phyloP scores from a whole-genome alignment of 2,888 invertebrate species.

The Phyllotreta cruciferae region DNA sequence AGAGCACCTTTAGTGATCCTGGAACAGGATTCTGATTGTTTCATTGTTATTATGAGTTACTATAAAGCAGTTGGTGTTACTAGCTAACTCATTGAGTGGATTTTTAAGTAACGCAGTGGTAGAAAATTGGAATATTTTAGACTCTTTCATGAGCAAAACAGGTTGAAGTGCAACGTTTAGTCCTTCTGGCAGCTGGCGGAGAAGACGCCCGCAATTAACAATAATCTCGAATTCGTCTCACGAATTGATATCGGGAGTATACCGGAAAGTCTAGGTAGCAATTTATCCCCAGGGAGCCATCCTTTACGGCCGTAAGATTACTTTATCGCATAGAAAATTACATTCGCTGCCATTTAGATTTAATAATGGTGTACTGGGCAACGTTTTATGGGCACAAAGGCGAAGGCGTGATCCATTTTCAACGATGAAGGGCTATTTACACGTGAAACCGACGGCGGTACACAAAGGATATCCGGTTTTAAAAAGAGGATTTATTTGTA shows the following conservation, averaged over 20 bases:
- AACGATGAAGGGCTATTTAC: conserved; percentile 15
- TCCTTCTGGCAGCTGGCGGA: conserved; percentile 71
- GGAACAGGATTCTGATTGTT: no score
- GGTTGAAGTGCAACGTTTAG: conserved; percentile 90
- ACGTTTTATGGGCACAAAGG: conserved; percentile 19
- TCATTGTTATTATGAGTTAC: no score
- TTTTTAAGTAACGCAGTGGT: background rate
- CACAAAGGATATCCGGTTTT: conserved; percentile 18
- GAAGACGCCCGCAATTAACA: conserved; percentile 7
- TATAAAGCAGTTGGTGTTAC: background rate
- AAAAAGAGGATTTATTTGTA: background rate
- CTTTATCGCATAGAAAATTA: conserved; percentile 36
- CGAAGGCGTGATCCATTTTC: conserved; percentile 30
- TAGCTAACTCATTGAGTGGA: background rate
- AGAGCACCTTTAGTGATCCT: conserved; percentile 97
- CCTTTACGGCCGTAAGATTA: conserved; percentile 42
- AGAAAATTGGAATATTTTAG: conserved; percentile 34
- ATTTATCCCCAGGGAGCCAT: conserved; percentile 52
- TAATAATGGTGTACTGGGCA: conserved; percentile 29
- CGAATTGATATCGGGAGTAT: conserved; percentile 28
- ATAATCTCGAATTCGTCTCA: conserved; percentile 31
- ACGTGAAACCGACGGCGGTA: conserved; percentile 6
- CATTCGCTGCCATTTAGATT: conserved; percentile 24
- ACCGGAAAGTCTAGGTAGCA: conserved; percentile 49
- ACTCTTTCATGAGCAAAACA: no score